Evolutionary conservation across 2,113 vertebrate species (phyloP), one percentile per base, ranked within the genome.

Genomic region (Zapornia atra): DNA sequence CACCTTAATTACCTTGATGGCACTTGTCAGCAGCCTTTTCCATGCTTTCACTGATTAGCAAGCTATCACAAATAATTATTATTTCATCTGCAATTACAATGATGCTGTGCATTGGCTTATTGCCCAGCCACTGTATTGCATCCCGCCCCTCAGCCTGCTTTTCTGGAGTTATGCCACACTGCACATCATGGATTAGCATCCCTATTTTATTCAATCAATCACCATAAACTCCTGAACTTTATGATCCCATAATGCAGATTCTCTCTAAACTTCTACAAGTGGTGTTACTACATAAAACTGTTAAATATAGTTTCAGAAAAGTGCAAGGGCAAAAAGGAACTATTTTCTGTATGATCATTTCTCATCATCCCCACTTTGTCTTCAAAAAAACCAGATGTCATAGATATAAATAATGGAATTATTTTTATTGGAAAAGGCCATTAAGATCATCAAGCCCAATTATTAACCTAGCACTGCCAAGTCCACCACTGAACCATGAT

Each of bases 1-100:
- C 94, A 97, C 97, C 96, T 98, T 98, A 98, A 98, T 98, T 98
- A 98, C 96, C 79, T 79, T 89, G 81, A 96, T 95, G 94, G 92
- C 1, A 44, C 93, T 94, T 97, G 96, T 98, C 98, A 97, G 97
- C 84, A 94, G 94, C 93, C 97, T 97, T 96, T 96, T 95, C 90
- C 82, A 81, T 91, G 91, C 93, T 96, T 96, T 81, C 20, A 11
- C 97, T 98, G 97, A 98, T 98, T 96, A 98, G 96, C 94, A 92
- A 97, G 85, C 80, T 81, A 97, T 97, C 97, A 92, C 96, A 97
- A 97, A 97, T 98, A 97, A 98, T 98, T 97, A 97, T 97, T 97
- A 97, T 96, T 98, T 95, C 97, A 97, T 97, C 93, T 97, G 92
- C 92, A 97, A 97, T 97, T 97, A 97, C 96, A 97, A 96, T 96